A percentile compares a stretch with the other conserved stretches of the same genome.
These are phyloP conservation scores for Hemichromis elongatus DNA, from an alignment of 2,113 vertebrate species.

Conservation along the genomic window DNA sequence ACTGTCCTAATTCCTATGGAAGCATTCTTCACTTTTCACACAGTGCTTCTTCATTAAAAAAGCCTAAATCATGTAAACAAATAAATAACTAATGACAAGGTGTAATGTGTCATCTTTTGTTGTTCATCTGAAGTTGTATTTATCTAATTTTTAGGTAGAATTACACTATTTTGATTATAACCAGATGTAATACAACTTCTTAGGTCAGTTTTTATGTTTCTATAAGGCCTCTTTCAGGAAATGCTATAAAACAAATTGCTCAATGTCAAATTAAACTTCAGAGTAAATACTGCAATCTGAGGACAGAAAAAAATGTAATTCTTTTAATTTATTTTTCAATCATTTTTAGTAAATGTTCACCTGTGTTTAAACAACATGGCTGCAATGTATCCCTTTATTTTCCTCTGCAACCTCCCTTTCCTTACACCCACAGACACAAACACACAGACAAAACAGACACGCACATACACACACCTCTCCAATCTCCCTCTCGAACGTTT, in stretches of 20 bases:
- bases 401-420: background rate
- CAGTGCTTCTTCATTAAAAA: background rate
- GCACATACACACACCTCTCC: conserved; percentile 2
- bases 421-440: background rate
- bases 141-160: background rate
- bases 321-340: background rate
- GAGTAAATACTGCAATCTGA: background rate
- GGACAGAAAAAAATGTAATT: background rate
- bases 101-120: background rate
- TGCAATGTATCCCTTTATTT: background rate
- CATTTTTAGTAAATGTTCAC: background rate
- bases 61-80: background rate
- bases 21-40: background rate
- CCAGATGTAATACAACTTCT: background rate
- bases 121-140: background rate
- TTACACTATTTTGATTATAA: background rate
- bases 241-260: background rate
- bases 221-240: background rate
- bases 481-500: background rate
- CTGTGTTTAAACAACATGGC: background rate
- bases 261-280: background rate
- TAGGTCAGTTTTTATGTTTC: background rate
- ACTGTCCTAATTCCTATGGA: background rate
- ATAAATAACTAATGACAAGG: background rate
- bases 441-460: background rate